phyloP scores from a whole-genome alignment of 2,888 invertebrate species.

The Thera britannica region DNA sequence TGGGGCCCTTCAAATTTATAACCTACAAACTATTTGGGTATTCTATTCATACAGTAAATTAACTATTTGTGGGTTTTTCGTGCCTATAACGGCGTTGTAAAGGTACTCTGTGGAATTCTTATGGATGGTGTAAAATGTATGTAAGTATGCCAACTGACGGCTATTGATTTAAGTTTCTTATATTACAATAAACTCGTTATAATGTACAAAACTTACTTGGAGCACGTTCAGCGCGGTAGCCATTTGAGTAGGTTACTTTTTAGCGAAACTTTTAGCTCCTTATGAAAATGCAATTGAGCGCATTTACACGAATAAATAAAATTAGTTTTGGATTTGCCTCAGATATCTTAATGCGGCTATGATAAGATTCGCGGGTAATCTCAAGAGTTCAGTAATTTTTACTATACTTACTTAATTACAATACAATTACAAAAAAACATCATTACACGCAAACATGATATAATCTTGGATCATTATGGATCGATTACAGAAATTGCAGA shows the following conservation, averaged over 20 bases:
- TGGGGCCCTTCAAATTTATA: slow-evolving; percentile 29
- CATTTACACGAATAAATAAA: too few species aligned
- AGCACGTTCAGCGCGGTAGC: neutral
- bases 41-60: slow-evolving; percentile 40
- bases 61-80: slow-evolving; percentile 35
- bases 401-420: too few species aligned
- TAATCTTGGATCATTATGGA: neutral
- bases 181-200: neutral
- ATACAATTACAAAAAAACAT: too few species aligned
- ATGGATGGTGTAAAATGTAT: slow-evolving; percentile 22
- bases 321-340: too few species aligned
- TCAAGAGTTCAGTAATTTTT: too few species aligned
- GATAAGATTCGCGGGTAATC: too few species aligned
- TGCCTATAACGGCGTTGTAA: slow-evolving; percentile 34
- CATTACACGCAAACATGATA: too few species aligned
- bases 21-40: slow-evolving; percentile 31
- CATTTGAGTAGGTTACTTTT: too few species aligned
- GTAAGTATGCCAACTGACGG: slow-evolving; percentile 16
- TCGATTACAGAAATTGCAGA: neutral
- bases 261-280: too few species aligned
- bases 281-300: too few species aligned
- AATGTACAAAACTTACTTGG: neutral
- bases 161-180: slow-evolving; percentile 1
- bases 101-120: slow-evolving; percentile 22
- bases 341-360: too few species aligned